These are phyloP conservation scores for Prunella fulvescens DNA, from an alignment of 2,113 vertebrate genomes.

Conservation along the genomic window DNA sequence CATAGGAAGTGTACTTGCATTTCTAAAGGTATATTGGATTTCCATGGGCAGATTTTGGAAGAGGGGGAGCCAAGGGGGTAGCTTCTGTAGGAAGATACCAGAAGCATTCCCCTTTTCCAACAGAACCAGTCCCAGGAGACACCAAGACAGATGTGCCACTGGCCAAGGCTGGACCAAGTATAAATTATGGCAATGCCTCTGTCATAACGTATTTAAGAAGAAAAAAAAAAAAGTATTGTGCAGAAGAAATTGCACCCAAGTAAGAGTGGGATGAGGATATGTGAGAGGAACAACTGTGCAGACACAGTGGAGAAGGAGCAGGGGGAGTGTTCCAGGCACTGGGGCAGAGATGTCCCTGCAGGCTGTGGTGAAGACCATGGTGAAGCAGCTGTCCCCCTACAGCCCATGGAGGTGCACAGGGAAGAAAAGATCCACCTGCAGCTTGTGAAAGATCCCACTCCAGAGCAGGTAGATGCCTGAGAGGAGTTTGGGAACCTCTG, in stretches of 20 bases:
- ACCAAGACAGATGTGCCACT: neutral
- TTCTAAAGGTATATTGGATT: neutral
- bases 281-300: neutral
- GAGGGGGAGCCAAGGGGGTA: accelerated
- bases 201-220: neutral
- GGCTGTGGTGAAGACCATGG: neutral
- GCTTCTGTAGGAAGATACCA: neutral
- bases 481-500: neutral
- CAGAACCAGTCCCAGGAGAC: neutral
- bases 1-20: neutral
- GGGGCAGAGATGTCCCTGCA: neutral
- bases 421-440: neutral
- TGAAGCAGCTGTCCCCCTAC: neutral
- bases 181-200: neutral
- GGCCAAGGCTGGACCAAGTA: neutral
- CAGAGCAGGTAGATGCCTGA: neutral
- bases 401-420: neutral
- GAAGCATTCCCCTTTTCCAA: neutral
- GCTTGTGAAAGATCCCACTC: neutral
- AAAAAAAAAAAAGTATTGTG: neutral
- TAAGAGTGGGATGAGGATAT: neutral
- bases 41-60: neutral
- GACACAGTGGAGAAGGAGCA: neutral
- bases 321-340: neutral
- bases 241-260: neutral